A percentile compares a stretch with the other conserved stretches of the same genome.
phyloP scores from a whole-genome alignment of 2,113 vertebrate species.

The Geococcyx californianus region DNA sequence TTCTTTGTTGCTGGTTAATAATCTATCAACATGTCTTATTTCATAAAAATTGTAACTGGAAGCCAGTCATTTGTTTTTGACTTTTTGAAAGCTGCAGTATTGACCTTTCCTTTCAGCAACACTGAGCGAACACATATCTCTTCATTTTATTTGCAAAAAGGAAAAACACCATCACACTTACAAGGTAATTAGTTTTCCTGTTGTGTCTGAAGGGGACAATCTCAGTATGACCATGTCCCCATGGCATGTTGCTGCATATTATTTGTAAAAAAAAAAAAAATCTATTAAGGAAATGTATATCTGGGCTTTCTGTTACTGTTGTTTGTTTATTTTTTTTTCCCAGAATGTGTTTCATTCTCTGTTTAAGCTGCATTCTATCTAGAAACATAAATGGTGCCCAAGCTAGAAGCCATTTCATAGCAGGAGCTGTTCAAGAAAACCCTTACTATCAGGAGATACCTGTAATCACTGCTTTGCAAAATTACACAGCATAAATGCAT shows the following conservation, averaged over 20 bases:
- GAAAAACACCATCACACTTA: background rate
- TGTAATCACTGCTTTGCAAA: background rate
- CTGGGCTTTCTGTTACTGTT: background rate
- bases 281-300: background rate
- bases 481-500: background rate
- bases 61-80: background rate
- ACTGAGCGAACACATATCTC: background rate
- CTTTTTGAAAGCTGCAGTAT: background rate
- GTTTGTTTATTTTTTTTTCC: background rate
- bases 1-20: background rate
- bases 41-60: background rate
- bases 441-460: background rate
- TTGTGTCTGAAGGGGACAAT: background rate
- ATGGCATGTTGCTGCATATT: background rate
- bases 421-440: background rate
- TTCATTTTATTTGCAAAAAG: background rate
- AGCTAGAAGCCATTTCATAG: background rate
- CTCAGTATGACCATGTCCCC: background rate
- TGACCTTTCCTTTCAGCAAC: background rate
- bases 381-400: background rate
- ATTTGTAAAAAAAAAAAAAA: background rate
- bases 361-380: background rate
- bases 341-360: background rate
- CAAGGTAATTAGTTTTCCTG: background rate
- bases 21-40: background rate